Evolutionary conservation across 2,113 vertebrate species (phyloP).

Genomic region (Elephas maximus): DNA sequence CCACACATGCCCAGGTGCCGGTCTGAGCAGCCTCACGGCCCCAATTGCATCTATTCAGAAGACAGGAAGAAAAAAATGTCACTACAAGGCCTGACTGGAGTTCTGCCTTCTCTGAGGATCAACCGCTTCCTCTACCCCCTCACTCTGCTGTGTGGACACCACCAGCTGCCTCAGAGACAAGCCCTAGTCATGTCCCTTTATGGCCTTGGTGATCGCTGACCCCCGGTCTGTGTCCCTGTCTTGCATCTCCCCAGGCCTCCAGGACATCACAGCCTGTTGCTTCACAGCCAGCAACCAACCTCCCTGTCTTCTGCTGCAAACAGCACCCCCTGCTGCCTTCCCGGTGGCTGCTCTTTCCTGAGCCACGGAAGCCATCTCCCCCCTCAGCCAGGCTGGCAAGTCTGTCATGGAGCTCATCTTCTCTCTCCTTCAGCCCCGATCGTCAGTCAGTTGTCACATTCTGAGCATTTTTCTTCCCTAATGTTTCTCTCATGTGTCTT

Average conservation of each 20-base stretch:
- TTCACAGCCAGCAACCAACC: not conserved
- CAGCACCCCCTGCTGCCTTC: slow-evolving; percentile 5
- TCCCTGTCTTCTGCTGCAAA: no score
- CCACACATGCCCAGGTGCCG: not conserved
- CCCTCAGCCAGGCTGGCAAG: not conserved
- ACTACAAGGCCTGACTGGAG: not conserved
- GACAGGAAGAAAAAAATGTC: not conserved
- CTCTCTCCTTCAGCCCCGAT: not conserved
- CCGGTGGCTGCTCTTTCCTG: not conserved
- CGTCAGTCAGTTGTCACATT: fast-evolving
- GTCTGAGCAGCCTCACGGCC: not conserved
- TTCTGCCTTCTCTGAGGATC: not conserved
- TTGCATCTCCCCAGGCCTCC: not conserved
- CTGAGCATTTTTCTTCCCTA: fast-evolving
- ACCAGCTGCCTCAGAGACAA: not conserved
- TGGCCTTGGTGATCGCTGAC: not conserved
- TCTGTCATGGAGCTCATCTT: fast-evolving
- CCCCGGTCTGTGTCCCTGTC: not conserved
- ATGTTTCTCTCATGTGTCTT: not conserved
- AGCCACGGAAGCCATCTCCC: not conserved
- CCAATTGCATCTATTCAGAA: not conserved
- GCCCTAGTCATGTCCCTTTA: not conserved
- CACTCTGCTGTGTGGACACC: no score
- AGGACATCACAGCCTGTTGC: not conserved
- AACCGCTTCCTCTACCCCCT: not conserved